phyloP scores from a whole-genome alignment of 2,888 invertebrate species.

The Charanyca ferruginea region DNA sequence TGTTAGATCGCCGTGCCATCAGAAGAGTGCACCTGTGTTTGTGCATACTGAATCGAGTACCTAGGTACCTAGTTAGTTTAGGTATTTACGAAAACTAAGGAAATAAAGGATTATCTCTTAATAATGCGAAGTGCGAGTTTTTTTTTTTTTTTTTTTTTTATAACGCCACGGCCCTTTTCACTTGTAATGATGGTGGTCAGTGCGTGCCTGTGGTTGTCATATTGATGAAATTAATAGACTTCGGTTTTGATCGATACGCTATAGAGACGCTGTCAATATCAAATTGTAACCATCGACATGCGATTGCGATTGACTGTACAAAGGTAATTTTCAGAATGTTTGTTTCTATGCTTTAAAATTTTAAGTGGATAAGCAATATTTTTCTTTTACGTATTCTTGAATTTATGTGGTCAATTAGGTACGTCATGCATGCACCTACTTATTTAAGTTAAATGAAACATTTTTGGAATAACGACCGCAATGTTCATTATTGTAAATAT shows the following conservation, averaged over 20 bases:
- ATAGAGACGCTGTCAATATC: no score
- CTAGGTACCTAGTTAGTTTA: not conserved
- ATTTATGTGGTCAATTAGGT: no score
- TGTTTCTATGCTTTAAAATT: not conserved
- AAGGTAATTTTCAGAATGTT: not conserved
- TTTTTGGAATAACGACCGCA: no score
- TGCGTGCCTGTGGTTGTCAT: no score
- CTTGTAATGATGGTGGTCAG: no score
- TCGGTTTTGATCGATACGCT: no score
- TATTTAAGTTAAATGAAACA: no score
- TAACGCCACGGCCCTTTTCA: not conserved
- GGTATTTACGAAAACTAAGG: not conserved
- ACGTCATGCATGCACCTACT: slow-evolving; percentile 5
- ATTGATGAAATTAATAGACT: no score
- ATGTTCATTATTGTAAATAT: no score
- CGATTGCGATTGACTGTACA: slow-evolving; percentile 2
- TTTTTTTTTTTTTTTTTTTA: no score
- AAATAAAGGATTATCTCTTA: slow-evolving; percentile 1
- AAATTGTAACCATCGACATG: not conserved
- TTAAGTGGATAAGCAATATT: no score
- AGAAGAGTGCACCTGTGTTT: not conserved
- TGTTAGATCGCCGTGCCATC: not conserved
- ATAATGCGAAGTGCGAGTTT: slow-evolving; percentile 21
- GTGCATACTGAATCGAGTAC: not conserved
- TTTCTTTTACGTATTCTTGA: no score